These are phyloP conservation scores for Tenebrosternarchus preto DNA, from an alignment of 2,113 vertebrate genomes.

Conservation along the genomic window DNA sequence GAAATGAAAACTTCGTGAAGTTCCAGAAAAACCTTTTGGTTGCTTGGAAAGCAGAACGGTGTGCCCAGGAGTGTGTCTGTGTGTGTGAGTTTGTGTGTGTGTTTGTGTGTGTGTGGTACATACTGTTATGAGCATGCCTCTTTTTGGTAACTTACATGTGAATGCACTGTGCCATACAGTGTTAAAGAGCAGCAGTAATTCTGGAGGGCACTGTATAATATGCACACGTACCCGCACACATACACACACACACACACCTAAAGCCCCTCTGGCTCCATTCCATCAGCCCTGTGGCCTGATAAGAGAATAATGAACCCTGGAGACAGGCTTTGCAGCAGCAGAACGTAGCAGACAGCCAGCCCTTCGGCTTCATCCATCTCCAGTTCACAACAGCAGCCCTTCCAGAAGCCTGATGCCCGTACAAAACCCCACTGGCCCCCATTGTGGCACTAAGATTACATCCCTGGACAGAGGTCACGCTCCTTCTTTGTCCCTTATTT, in stretches of 20 bases:
- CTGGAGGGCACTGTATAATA: not conserved
- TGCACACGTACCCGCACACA: not conserved
- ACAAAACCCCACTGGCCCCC: slow-evolving; percentile 8
- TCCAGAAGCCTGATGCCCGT: not conserved
- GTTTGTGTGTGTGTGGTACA: not conserved
- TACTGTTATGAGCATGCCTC: not conserved
- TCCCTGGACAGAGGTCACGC: slow-evolving; percentile 30
- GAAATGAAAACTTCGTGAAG: slow-evolving; percentile 16
- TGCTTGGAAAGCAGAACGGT: not conserved
- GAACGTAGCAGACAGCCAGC: not conserved
- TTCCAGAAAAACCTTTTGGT: slow-evolving; percentile 2
- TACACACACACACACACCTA: slow-evolving; percentile 1
- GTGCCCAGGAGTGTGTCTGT: not conserved
- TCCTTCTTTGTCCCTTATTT: slow-evolving; percentile 23
- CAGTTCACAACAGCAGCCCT: slow-evolving; percentile 12
- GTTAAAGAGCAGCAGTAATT: not conserved
- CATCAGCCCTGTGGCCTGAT: not conserved
- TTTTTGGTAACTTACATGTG: not conserved
- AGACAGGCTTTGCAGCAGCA: slow-evolving; percentile 8
- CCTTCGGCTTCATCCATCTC: slow-evolving; percentile 7
- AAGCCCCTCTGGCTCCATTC: not conserved
- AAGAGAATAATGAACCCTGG: slow-evolving; percentile 21
- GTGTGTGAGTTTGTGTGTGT: not conserved
- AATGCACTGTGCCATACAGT: no score
- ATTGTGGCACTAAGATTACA: slow-evolving; percentile 29